Evolutionary conservation across 1,140 invertebrate genomes (phyloP), one percentile per base, ranked within the genome.

Genomic region (Ips nitidus): DNA sequence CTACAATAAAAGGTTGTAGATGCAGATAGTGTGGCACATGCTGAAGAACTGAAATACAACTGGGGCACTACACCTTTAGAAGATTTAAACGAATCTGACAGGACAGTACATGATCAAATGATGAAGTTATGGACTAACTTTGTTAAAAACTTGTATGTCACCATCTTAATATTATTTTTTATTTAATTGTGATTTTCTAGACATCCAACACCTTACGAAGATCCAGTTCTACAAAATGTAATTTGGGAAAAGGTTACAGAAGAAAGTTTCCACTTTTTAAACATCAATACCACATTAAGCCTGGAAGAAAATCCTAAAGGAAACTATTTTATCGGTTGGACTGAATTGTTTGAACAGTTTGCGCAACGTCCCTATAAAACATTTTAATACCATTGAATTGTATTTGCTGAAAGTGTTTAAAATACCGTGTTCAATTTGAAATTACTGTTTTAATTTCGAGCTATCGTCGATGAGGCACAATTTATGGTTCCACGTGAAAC

Each of bases 101-200:
- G 7, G 45, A 4, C 55, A 8, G 47, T 45, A 3, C 60, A 58
- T 39, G 2, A 68, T 22, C 36, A 66, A 39, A 43, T 73, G 8
- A 55, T 73, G 41, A 69, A 36, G 55, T 41, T 71, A 39, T 66
- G 69, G 69, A 71, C 70, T 2, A 69, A 73, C 62, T 73, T 73
- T 40, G 69, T 67, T 1, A 73, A 71, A 69, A 60, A 68, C 52
- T 53, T 53, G 70, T 71, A 61, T 61, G 55, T 71, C 4, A 36
- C 39, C 2, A 5, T 41, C 22, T 38, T 38, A 62, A 37, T 50
- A 2, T 50, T 36, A 62, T 22, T 50, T 45, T 62, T 50, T 62
- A n/a, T 37, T 47, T 50, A n/a, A 62, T 41, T 59, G 6, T 38
- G 22, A 47, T 43, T 52, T 53, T 52, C 4, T 55, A 65, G 63